Evolutionary conservation across 2,113 vertebrate genomes (phyloP).

Genomic region (Psittacara wagleri): DNA sequence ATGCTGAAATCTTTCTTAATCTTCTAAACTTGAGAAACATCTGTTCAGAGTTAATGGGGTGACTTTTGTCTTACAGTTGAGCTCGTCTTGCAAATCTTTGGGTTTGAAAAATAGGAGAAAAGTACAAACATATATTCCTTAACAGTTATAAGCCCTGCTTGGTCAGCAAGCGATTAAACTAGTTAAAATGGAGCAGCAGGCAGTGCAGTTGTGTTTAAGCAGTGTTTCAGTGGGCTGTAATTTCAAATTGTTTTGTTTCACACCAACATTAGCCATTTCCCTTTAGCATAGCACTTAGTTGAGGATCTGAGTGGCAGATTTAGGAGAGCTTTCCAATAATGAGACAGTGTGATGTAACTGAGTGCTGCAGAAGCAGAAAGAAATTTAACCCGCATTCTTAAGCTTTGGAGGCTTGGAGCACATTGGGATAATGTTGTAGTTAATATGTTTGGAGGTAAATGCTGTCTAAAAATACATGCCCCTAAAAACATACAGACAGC

Average conservation of each 20-base stretch:
- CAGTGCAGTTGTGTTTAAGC: background rate
- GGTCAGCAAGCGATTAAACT: conserved; percentile 44
- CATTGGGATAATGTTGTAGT: conserved; percentile 62
- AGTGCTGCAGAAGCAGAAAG: conserved; percentile 53
- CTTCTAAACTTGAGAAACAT: conserved; percentile 86
- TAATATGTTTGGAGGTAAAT: conserved; percentile 69
- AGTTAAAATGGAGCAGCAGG: conserved; percentile 33
- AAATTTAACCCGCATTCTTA: conserved; percentile 56
- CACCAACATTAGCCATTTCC: conserved; percentile 54
- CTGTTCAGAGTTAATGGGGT: conserved; percentile 83
- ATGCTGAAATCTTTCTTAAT: conserved; percentile 90
- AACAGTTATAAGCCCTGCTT: conserved; percentile 21
- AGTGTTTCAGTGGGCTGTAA: background rate
- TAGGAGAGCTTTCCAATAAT: conserved; percentile 56
- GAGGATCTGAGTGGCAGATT: conserved; percentile 65
- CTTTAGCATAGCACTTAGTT: conserved; percentile 41
- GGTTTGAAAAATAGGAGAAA: conserved; percentile 44
- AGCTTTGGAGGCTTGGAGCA: conserved; percentile 41
- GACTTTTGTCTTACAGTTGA: conserved; percentile 82
- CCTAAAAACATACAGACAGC: conserved; percentile 77
- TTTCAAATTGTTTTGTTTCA: conserved; percentile 62
- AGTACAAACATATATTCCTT: background rate
- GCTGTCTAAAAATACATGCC: conserved; percentile 75
- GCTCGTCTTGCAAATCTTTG: conserved; percentile 70
- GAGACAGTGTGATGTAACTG: conserved; percentile 62